phyloP scores from a whole-genome alignment of 92 coral and sea anemone species.

The Epizoanthus fatuus region DNA sequence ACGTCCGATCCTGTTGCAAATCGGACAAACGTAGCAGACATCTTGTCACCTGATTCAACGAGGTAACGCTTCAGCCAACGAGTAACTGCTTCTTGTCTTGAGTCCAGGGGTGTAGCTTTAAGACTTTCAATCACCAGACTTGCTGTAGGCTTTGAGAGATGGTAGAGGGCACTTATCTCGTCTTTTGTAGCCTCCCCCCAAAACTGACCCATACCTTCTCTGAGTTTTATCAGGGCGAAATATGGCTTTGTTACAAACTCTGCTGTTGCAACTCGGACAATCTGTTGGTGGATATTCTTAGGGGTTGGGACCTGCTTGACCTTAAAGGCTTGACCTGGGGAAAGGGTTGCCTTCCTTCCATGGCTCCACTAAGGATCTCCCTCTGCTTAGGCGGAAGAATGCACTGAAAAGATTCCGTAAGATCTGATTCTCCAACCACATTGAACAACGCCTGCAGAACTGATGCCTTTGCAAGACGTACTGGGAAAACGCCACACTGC shows the following conservation, averaged over 20 bases:
- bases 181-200: conserved; percentile 35
- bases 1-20: conserved; percentile 18
- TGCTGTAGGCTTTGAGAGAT: conserved; percentile 38
- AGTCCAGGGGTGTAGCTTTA: not conserved
- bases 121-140: conserved; percentile 8
- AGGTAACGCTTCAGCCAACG: conserved; percentile 21
- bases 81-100: not conserved
- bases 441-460: conserved; percentile 43
- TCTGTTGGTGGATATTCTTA: conserved; percentile 32
- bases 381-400: conserved; percentile 54
- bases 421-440: conserved; percentile 14
- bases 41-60: conserved; percentile 9
- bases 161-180: conserved; percentile 46
- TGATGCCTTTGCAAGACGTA: conserved; percentile 42
- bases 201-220: conserved; percentile 54
- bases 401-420: conserved; percentile 12
- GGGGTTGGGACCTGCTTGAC: conserved; percentile 43
- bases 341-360: conserved; percentile 39
- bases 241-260: conserved; percentile 66
- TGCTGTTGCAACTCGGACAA: conserved; percentile 49
- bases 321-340: conserved; percentile 54
- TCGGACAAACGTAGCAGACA: conserved; percentile 22
- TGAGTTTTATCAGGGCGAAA: conserved; percentile 32
- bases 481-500: conserved; percentile 40
- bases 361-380: conserved; percentile 36